Percentiles rank a stretch among this genome's conserved stretches.
Conservation (phyloP, 2,888 invertebrate species). For the Cosmopolites sordidus region DNA sequence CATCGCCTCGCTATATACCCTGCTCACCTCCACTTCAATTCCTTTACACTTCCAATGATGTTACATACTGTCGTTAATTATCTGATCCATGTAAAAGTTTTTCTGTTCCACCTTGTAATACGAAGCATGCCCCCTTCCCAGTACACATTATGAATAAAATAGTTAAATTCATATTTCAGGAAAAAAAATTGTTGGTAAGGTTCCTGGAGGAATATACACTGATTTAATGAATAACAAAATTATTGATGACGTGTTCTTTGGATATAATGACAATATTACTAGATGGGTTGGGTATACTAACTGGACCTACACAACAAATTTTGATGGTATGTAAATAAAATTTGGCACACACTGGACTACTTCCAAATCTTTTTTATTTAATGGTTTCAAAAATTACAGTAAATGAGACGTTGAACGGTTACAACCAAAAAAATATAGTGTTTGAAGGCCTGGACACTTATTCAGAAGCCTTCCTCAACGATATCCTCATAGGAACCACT, state of each 20-base stretch:
- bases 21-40: too few relatives aligned
- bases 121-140: too few relatives aligned
- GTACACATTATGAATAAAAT: too few relatives aligned
- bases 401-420: slow-evolving; percentile 8
- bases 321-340: too few relatives aligned
- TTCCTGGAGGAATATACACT: slow-evolving; percentile 78
- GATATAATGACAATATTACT: slow-evolving; percentile 72
- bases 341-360: too few relatives aligned
- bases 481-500: slow-evolving; percentile 57
- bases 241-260: slow-evolving; percentile 61
- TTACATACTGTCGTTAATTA: too few relatives aligned
- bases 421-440: slow-evolving; percentile 55
- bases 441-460: slow-evolving; percentile 87
- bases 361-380: too few relatives aligned
- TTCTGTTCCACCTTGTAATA: too few relatives aligned
- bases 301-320: slow-evolving; percentile 71
- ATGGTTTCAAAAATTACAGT: too few relatives aligned
- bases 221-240: slow-evolving; percentile 61
- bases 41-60: too few relatives aligned
- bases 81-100: too few relatives aligned
- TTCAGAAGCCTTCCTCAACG: slow-evolving; percentile 71
- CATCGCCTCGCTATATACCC: too few relatives aligned
- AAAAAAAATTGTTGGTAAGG: slow-evolving; percentile 48
- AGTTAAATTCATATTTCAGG: slow-evolving; percentile 21
- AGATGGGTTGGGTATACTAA: slow-evolving; percentile 78